Evolutionary conservation across 2,797 vertebrate genomes (phyloP).

Genomic region (Micromesistius poutassou): DNA sequence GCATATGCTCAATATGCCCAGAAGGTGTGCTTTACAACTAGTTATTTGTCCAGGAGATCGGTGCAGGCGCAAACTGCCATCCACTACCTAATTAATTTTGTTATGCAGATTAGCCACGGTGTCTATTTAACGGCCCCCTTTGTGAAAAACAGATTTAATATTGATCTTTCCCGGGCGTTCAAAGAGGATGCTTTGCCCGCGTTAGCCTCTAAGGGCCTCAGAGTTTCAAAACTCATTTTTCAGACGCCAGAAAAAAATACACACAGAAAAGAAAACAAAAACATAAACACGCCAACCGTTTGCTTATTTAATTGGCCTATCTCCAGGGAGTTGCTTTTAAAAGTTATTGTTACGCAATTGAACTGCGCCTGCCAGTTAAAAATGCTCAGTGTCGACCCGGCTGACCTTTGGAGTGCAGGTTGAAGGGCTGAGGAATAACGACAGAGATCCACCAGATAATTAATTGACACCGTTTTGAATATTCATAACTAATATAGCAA

Average conservation of each 20-base stretch:
- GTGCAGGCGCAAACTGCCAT: constrained; percentile 82
- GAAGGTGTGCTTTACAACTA: constrained; percentile 99
- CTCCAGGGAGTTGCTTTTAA: constrained; percentile 53
- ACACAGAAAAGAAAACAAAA: constrained; percentile 26
- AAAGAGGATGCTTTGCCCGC: constrained; percentile 81
- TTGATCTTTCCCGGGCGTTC: constrained; percentile 98
- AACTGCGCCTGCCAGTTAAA: constrained; percentile 44
- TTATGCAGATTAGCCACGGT: constrained; percentile 98
- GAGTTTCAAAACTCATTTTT: constrained; percentile 63
- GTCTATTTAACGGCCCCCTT: constrained; percentile 99
- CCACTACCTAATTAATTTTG: constrained; percentile 97
- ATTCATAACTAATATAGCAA: constrained; percentile 97
- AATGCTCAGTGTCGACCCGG: constrained; percentile 71
- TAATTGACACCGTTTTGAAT: constrained; percentile 99
- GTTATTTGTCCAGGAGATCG: constrained; percentile 99
- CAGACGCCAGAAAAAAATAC: constrained; percentile 44
- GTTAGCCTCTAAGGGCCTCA: constrained; percentile 82
- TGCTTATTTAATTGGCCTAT: constrained; percentile 28
- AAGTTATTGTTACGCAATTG: neutral
- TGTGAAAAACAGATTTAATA: constrained; percentile 99
- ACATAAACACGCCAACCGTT: constrained; percentile 36
- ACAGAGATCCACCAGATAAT: constrained; percentile 88
- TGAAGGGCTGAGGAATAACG: constrained; percentile 82
- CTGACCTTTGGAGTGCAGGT: constrained; percentile 88
- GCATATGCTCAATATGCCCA: constrained; percentile 99